Conservation (phyloP, 30 jellyfish, hydroid and myxozoan genomes). For the Phacellophora camtschatica region DNA sequence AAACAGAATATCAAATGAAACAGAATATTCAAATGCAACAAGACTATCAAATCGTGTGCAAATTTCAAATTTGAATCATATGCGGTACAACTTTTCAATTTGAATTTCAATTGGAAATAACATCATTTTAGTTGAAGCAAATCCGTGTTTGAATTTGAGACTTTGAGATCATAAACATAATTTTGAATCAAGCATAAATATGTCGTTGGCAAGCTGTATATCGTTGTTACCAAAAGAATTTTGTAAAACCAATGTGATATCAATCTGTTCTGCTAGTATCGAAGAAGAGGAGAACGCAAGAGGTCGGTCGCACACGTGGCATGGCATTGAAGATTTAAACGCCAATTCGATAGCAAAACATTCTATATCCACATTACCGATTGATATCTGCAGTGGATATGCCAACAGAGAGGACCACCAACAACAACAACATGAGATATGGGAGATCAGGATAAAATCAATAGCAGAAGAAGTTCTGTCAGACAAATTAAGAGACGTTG, state of each 20-base stretch:
- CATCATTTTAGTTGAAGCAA: too few species aligned
- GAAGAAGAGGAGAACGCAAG: not conserved
- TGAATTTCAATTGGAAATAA: too few species aligned
- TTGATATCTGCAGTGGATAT: not conserved
- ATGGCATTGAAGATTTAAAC: constrained; percentile 29
- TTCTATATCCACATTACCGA: not conserved
- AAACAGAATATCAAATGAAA: too few species aligned
- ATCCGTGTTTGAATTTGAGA: too few species aligned
- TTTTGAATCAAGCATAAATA: not conserved
- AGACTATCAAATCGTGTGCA: too few species aligned
- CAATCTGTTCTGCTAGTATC: constrained; percentile 15
- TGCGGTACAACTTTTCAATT: too few species aligned
- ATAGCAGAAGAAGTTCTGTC: constrained; percentile 32
- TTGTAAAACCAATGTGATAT: constrained; percentile 33
- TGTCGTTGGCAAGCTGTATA: not conserved
- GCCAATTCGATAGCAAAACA: not conserved
- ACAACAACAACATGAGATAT: too few species aligned
- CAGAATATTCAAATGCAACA: too few species aligned
- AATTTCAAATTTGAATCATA: too few species aligned
- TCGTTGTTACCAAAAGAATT: not conserved
- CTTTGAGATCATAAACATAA: not conserved
- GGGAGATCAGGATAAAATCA: constrained; percentile 25
- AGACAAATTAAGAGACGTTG: constrained; percentile 17
- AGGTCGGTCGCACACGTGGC: constrained; percentile 49
- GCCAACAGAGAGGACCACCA: constrained; percentile 17